Base-by-base conservation (phyloP, 2,888 invertebrate genomes). In the Sisyra terminalis region DNA sequence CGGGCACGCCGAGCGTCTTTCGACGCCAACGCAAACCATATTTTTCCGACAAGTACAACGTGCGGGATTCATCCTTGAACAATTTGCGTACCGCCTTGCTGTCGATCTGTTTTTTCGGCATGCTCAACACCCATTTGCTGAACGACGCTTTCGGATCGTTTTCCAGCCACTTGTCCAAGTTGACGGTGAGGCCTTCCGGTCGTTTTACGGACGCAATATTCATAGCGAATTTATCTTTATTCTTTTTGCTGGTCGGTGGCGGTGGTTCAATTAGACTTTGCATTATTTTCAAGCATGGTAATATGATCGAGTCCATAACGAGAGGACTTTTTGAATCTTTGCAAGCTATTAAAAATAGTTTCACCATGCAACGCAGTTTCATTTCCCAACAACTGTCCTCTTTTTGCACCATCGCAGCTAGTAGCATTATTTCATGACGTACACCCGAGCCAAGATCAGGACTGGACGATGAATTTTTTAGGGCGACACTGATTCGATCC, bases 341-440 rank as follows among this genome's bases (percentile, higher is more conserved):
- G 49, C 79, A 79, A 3, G 84, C 82, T 64, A 78, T 73, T 43
- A 89, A 69, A 66, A 94, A 93, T 42, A 94, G 66, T 50, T 81
- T 79, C 65, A 94, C 83, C 46, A 93, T 84, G 57, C 86, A 83
- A 38, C 86, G 75, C 1, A 96, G 66, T 54, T 94, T 82, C 47
- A 83, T 78, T 58, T 96, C 94, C 96, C 96, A 96, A 57, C 92
- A 93, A 3, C 83, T 78, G 59, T 96, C 96, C 55, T 93, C 88
- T 50, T 89, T 88, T 52, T 89, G 85, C 2, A 94, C 79, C 37
- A 93, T 70, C 1, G 86, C 81, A 1, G 90, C 87, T 17, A 96
- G 63, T 10, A 96, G 64, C 7, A 88, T 72, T 59, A 96, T 90
- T 59, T 94, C 84, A 54, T 93, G 89, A 3, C 92, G 74, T 1